These are phyloP conservation scores for Cartodere bifasciata DNA, from an alignment of 2,888 invertebrate species.

Conservation along the genomic window DNA sequence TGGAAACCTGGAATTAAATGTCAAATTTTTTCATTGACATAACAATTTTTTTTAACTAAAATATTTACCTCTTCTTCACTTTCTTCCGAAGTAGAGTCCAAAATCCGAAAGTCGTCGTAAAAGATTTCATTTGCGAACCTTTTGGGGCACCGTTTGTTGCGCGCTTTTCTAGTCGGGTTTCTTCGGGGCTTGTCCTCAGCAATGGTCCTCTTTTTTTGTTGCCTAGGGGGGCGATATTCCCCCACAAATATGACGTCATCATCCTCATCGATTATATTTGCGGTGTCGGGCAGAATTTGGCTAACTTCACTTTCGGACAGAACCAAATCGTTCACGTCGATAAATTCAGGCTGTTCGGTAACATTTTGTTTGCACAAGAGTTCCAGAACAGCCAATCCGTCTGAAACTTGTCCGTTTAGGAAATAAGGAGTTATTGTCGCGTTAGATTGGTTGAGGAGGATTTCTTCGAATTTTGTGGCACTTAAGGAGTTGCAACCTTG, in stretches of 20 bases:
- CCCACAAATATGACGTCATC: constrained; percentile 24
- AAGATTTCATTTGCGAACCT: constrained; percentile 9
- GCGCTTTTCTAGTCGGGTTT: constrained; percentile 13
- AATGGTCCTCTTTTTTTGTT: constrained; percentile 5
- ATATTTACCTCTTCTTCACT: constrained; percentile 7
- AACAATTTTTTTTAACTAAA: neutral
- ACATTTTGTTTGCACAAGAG: constrained; percentile 3
- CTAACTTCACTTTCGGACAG: neutral
- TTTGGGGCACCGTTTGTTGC: constrained; percentile 8
- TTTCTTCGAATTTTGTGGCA: neutral
- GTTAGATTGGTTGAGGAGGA: neutral
- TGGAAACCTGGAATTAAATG: constrained; percentile 4
- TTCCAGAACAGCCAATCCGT: constrained; percentile 5
- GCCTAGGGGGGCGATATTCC: constrained; percentile 16
- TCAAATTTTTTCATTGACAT: neutral
- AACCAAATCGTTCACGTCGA: constrained; percentile 4
- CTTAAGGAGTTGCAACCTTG: neutral
- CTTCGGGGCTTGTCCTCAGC: constrained; percentile 11
- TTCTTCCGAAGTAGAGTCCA: constrained; percentile 7
- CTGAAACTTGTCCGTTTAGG: constrained; percentile 3
- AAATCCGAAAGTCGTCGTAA: constrained; percentile 10
- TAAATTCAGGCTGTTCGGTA: constrained; percentile 7
- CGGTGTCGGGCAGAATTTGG: neutral
- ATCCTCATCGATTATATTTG: constrained; percentile 11
- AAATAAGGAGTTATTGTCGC: neutral